Conservation (phyloP, 2,888 invertebrate species). For the Odontocolon sp. region DNA sequence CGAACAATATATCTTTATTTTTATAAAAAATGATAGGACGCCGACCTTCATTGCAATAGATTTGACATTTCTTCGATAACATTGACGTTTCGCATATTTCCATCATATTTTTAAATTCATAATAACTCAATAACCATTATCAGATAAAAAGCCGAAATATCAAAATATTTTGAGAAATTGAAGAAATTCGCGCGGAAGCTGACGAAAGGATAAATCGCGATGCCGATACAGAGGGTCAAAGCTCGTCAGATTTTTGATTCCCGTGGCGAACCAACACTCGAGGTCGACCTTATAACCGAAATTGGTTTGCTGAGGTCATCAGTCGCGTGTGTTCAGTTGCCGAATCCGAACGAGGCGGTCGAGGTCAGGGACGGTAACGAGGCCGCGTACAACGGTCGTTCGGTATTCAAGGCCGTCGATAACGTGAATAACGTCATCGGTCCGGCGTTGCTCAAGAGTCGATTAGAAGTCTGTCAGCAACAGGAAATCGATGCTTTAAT, state of each 20-base stretch:
- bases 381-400: conserved; percentile 69
- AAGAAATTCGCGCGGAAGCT: background rate
- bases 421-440: conserved; percentile 75
- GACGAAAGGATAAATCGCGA: conserved; percentile 67
- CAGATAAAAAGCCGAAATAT: background rate
- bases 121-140: background rate
- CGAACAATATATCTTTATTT: no score
- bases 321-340: conserved; percentile 68
- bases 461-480: conserved; percentile 74
- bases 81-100: background rate
- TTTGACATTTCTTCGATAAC: background rate
- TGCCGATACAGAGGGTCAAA: conserved; percentile 84
- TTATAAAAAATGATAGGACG: background rate
- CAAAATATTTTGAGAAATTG: conserved; percentile 8
- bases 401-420: conserved; percentile 74
- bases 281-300: conserved; percentile 77
- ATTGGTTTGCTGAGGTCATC: conserved; percentile 75
- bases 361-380: conserved; percentile 74
- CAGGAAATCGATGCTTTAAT: conserved; percentile 74
- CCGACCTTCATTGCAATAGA: conserved; percentile 30
- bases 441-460: conserved; percentile 74
- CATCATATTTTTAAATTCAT: background rate
- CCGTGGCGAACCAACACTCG: conserved; percentile 87
- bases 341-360: conserved; percentile 69
- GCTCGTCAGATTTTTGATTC: conserved; percentile 87